Evolutionary conservation across 2,797 vertebrate species (phyloP), one percentile per base, ranked within the genome.

Genomic region (Gymnoscopelus braueri): DNA sequence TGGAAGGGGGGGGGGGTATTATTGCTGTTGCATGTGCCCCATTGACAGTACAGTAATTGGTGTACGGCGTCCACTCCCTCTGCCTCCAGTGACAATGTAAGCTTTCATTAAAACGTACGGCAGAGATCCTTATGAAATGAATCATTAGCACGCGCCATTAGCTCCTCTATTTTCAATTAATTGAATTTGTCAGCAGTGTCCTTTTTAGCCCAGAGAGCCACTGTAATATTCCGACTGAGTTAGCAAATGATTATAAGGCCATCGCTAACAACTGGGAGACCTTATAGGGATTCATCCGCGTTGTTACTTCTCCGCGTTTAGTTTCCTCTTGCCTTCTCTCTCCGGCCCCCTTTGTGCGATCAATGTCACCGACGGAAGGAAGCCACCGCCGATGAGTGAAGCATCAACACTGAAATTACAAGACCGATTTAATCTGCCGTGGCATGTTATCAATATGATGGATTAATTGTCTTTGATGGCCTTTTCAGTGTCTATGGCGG

Each of bases 151-250:
- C 94, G 95, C 91, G 91, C 94, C 95, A 97, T 98, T 98, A 97
- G 95, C 94, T 94, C 91, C 89, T 96, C 94, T 95, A 92, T 95
- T 95, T 95, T 92, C 91, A 93, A 95, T 94, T 97, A 97, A 97
- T 96, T 97, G 95, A 97, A 96, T 97, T 97, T 97, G 96, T 96
- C 96, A 97, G 95, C 95, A 94, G 95, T 93, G 94, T 95, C 94
- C 94, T 95, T 95, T 96, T 96, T 96, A 96, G 94, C 91, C 95
- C 52, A 3, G 35, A 91, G 95, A 95, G 93, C 93, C 94, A 92
- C 91, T 94, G 5, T 75, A 54, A 15, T 93, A 93, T 95, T 94
- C 92, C 93, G 92, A 94, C 94, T 94, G 94, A 95, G 95, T 96
- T 95, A 95, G 95, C 95, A 92, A 94, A 94, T 93, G 95, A 96